Conservation (phyloP, 1,140 invertebrate species). For the Phymastichus coffea region DNA sequence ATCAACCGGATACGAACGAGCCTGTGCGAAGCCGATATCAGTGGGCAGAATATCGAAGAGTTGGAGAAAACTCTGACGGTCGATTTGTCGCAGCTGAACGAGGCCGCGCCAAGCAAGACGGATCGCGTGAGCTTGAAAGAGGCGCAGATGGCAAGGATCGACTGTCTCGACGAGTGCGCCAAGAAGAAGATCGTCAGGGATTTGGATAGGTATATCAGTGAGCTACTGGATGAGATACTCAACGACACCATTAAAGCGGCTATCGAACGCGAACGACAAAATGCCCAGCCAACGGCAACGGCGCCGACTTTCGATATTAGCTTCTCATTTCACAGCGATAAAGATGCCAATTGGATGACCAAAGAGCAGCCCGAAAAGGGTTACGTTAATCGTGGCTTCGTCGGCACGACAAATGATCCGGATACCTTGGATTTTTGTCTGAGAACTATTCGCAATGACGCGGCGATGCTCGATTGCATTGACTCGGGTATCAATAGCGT, state of each 20-base stretch:
- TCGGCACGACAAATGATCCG: constrained; percentile 42
- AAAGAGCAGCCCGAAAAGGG: constrained; percentile 26
- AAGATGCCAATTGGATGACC: background rate
- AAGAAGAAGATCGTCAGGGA: constrained; percentile 47
- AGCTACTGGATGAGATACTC: constrained; percentile 43
- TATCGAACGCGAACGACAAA: background rate
- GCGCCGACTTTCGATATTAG: constrained; percentile 33
- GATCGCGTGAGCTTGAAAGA: no score
- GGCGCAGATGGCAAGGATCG: background rate
- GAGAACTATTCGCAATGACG: constrained; percentile 5
- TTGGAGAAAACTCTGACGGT: constrained; percentile 41
- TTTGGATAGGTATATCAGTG: constrained; percentile 45
- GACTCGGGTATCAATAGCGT: constrained; percentile 56
- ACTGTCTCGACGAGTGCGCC: constrained; percentile 31
- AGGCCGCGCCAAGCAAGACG: background rate
- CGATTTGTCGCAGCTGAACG: constrained; percentile 34
- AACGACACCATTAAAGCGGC: constrained; percentile 43
- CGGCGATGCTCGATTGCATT: constrained; percentile 44
- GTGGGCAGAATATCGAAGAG: constrained; percentile 39
- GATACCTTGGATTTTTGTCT: constrained; percentile 45
- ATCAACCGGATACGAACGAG: constrained; percentile 49
- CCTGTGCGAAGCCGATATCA: constrained; percentile 45
- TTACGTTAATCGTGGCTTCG: constrained; percentile 48
- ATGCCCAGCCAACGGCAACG: background rate
- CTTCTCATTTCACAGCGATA: constrained; percentile 34